Evolutionary conservation across 2,113 vertebrate species (phyloP).

Genomic region (Progne subis): DNA sequence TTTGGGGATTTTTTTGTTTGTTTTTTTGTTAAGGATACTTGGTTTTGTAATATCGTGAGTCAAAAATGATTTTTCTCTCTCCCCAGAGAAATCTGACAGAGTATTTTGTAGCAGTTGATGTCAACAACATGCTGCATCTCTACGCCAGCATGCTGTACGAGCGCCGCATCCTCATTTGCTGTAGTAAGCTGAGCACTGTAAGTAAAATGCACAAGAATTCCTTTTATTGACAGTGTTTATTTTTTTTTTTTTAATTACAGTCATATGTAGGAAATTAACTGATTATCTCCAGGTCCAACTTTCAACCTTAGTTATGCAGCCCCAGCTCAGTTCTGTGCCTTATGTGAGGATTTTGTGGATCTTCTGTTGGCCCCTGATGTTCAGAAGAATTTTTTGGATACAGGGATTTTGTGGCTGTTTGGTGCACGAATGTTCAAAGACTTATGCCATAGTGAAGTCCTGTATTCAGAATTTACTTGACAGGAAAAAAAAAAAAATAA

Average conservation of each 20-base stretch:
- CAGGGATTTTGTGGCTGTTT: background rate
- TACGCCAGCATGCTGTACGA: conserved; percentile 98
- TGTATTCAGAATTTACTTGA: background rate
- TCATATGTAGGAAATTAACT: background rate
- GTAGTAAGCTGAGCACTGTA: conserved; percentile 98
- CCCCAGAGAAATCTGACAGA: conserved; percentile 97
- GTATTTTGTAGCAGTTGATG: conserved; percentile 98
- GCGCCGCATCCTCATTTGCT: conserved; percentile 93
- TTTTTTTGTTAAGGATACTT: background rate
- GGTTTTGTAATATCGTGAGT: background rate
- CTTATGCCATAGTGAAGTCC: background rate
- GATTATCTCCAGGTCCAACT: background rate
- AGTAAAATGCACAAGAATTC: conserved; percentile 67
- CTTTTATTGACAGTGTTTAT: background rate
- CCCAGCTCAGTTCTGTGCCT: background rate
- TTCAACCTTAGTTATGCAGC: background rate
- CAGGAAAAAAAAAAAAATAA: background rate
- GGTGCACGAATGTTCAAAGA: background rate
- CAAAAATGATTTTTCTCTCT: conserved; percentile 33
- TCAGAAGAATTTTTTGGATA: background rate
- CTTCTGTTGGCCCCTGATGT: background rate
- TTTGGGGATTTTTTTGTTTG: background rate
- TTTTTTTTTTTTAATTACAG: background rate
- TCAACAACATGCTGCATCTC: conserved; percentile 98
- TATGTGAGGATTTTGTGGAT: background rate